A percentile compares a stretch with the other conserved stretches of the same genome.
Conservation (phyloP, 2,797 vertebrate genomes). For the Sparidentex hasta region DNA sequence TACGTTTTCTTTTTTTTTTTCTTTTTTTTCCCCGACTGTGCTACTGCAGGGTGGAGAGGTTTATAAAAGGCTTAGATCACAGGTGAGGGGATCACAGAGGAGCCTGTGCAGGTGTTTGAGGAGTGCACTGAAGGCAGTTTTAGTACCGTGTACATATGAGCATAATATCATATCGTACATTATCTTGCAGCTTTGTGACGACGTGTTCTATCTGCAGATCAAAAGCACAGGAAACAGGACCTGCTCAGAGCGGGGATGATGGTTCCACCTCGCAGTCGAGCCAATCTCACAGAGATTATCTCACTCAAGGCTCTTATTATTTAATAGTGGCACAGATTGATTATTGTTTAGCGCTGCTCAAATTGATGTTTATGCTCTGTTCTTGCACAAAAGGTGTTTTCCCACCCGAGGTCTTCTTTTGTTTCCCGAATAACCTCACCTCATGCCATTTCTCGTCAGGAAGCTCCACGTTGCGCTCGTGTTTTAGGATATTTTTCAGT, state of each 20-base stretch:
- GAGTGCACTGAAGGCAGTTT: slow-evolving; percentile 69
- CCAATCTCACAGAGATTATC: slow-evolving; percentile 77
- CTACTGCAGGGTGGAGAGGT: slow-evolving; percentile 76
- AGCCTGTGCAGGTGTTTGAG: slow-evolving; percentile 81
- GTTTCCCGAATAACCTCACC: slow-evolving; percentile 48
- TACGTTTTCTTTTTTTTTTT: slow-evolving; percentile 64
- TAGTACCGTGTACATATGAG: slow-evolving; percentile 63
- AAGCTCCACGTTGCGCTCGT: slow-evolving; percentile 25
- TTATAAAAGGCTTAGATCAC: slow-evolving; percentile 84
- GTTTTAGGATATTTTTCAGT: slow-evolving; percentile 27
- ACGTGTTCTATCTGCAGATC: slow-evolving; percentile 65
- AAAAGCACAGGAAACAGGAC: slow-evolving; percentile 73
- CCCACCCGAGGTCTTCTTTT: slow-evolving; percentile 60
- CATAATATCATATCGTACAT: slow-evolving; percentile 62
- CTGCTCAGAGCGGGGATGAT: slow-evolving; percentile 43
- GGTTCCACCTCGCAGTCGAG: slow-evolving; percentile 42
- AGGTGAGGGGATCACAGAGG: slow-evolving; percentile 83
- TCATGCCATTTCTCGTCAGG: slow-evolving; percentile 42
- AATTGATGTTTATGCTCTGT: slow-evolving; percentile 79
- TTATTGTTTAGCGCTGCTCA: slow-evolving; percentile 75
- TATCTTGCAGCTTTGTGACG: slow-evolving; percentile 68
- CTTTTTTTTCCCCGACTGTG: slow-evolving; percentile 49
- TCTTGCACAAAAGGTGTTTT: slow-evolving; percentile 69
- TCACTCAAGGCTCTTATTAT: slow-evolving; percentile 71
- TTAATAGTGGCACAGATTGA: slow-evolving; percentile 76